A percentile compares a stretch with the other conserved stretches of the same genome.
Evolutionary conservation across 2,797 vertebrate genomes (phyloP).

Genomic region (Meda fulgida): DNA sequence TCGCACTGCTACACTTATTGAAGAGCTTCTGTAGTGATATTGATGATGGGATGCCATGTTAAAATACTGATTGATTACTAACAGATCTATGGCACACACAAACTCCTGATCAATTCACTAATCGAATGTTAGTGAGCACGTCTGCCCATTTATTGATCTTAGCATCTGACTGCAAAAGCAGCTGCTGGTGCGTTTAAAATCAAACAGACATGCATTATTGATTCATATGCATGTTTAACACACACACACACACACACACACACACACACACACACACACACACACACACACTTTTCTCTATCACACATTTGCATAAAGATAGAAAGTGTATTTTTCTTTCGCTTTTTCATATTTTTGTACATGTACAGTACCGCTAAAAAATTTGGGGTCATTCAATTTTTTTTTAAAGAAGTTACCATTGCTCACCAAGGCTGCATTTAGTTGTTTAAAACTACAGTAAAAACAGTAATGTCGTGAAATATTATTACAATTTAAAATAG

Average conservation of each 20-base stretch:
- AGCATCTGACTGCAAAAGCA: neutral
- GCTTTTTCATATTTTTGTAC: neutral
- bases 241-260: neutral
- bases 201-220: neutral
- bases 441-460: neutral
- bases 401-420: neutral
- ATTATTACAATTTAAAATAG: too few species aligned
- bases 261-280: too few species aligned
- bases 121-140: neutral
- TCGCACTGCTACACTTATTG: neutral
- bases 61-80: conserved; percentile 35
- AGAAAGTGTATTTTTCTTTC: neutral
- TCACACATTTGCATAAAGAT: neutral
- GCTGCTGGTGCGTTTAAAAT: neutral
- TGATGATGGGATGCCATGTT: neutral
- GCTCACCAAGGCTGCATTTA: neutral
- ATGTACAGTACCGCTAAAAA: neutral
- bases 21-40: conserved; percentile 4
- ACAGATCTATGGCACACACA: conserved; percentile 18
- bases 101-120: conserved; percentile 16
- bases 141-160: conserved; percentile 6
- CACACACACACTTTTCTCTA: too few species aligned
- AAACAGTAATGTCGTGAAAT: neutral
- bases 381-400: neutral
- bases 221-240: neutral